Percentiles rank a stretch among this genome's conserved stretches.
These are phyloP conservation scores for Misgurnus mizolepis DNA, from an alignment of 2,113 vertebrate genomes.

Conservation along the genomic window DNA sequence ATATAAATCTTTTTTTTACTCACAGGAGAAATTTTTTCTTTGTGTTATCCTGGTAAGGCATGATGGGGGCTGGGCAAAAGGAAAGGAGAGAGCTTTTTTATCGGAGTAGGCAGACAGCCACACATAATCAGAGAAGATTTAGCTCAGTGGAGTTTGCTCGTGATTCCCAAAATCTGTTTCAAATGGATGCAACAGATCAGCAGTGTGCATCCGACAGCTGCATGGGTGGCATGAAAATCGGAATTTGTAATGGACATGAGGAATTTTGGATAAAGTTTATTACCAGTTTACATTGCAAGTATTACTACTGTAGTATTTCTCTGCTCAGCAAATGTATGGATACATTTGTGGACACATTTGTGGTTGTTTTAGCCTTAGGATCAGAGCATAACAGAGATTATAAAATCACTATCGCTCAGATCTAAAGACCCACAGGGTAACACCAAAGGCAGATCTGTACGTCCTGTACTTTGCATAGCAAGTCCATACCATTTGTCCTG, in stretches of 20 bases:
- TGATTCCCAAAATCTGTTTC: slow-evolving; percentile 56
- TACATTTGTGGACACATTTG: background rate
- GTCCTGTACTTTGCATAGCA: slow-evolving; percentile 29
- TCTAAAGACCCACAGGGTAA: slow-evolving; percentile 20
- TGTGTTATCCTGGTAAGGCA: slow-evolving; percentile 12
- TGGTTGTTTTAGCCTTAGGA: background rate
- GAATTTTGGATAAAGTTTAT: slow-evolving; percentile 23
- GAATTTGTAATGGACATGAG: slow-evolving; percentile 60
- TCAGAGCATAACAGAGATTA: background rate
- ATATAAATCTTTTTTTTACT: slow-evolving; percentile 23
- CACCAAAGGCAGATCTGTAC: slow-evolving; percentile 19
- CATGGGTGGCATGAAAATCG: slow-evolving; percentile 63
- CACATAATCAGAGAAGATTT: slow-evolving; percentile 50
- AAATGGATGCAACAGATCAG: slow-evolving; percentile 66
- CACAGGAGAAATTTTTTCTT: background rate
- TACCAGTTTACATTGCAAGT: background rate
- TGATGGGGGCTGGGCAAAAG: slow-evolving; percentile 35
- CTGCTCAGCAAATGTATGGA: background rate
- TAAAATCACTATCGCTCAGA: slow-evolving; percentile 15
- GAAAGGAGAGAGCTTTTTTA: slow-evolving; percentile 39
- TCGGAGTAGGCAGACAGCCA: slow-evolving; percentile 44
- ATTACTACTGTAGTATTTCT: background rate
- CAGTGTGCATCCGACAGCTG: slow-evolving; percentile 56
- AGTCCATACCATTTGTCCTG: slow-evolving; percentile 19
- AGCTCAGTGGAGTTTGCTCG: slow-evolving; percentile 58